phyloP scores from a whole-genome alignment of 2,797 vertebrate species.

The Taeniopygia guttata region DNA sequence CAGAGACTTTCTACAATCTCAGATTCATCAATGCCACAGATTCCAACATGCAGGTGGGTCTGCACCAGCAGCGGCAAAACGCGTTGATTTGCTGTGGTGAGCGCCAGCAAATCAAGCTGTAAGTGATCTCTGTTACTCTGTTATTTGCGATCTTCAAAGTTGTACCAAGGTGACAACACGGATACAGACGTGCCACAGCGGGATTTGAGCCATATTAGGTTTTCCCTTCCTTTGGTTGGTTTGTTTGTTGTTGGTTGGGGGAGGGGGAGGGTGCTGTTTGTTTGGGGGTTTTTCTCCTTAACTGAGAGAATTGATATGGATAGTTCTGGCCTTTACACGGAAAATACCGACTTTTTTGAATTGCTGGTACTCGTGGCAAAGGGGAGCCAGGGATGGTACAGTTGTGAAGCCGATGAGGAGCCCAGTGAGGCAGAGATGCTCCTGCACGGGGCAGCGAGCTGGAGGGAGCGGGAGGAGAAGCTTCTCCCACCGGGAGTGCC shows the following conservation, averaged over 20 bases:
- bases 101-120: not conserved
- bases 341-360: rapidly evolving
- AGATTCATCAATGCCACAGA: too few relatives aligned
- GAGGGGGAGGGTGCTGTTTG: too few relatives aligned
- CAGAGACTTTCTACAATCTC: too few relatives aligned
- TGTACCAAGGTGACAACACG: not conserved
- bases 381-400: rapidly evolving
- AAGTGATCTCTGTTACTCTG: rapidly evolving
- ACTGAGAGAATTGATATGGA: not conserved
- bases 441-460: rapidly evolving
- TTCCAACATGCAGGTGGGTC: too few relatives aligned
- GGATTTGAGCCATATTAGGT: rapidly evolving
- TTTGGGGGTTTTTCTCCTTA: not conserved
- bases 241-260: too few relatives aligned
- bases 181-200: rapidly evolving
- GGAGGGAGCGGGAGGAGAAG: rapidly evolving
- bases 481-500: too few relatives aligned
- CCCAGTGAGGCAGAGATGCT: not conserved
- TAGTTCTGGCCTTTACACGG: rapidly evolving
- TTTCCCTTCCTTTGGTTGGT: not conserved
- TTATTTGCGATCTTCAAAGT: rapidly evolving
- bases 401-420: rapidly evolving
- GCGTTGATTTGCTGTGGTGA: not conserved
- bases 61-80: not conserved
- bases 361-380: rapidly evolving